Evolutionary conservation across 2,888 invertebrate genomes (phyloP).

Genomic region (Fragum whitleyi): DNA sequence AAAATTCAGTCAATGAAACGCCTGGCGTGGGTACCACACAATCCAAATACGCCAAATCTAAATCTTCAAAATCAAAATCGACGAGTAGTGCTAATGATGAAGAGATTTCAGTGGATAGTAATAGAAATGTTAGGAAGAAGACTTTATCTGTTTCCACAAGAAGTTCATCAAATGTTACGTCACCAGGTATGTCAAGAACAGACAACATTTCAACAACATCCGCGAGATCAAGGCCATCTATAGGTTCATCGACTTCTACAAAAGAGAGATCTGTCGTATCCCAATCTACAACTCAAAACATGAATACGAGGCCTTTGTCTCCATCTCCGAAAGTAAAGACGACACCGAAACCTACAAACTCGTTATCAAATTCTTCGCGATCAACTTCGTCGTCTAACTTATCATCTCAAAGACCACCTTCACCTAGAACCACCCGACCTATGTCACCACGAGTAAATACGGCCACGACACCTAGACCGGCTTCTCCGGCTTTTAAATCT

Average conservation of each 20-base stretch:
- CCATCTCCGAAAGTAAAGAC: slow-evolving; percentile 15
- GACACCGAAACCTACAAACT: neutral
- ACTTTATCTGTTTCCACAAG: slow-evolving; percentile 48
- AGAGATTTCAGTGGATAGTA: slow-evolving; percentile 64
- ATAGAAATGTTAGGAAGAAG: slow-evolving; percentile 66
- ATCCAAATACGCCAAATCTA: slow-evolving; percentile 44
- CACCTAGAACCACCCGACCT: slow-evolving; percentile 45
- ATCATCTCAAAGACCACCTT: slow-evolving; percentile 40
- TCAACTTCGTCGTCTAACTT: slow-evolving; percentile 41
- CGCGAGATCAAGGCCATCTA: neutral
- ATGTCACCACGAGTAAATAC: slow-evolving; percentile 35
- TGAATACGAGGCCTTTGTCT: neutral
- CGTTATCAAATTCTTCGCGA: slow-evolving; percentile 8
- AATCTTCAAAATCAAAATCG: slow-evolving; percentile 61
- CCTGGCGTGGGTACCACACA: slow-evolving; percentile 66
- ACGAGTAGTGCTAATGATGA: slow-evolving; percentile 65
- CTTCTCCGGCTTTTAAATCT: slow-evolving; percentile 30
- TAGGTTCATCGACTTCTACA: neutral
- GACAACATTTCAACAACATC: slow-evolving; percentile 26
- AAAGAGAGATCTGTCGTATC: neutral
- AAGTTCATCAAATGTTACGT: slow-evolving; percentile 60
- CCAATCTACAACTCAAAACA: neutral
- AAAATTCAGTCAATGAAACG: slow-evolving; percentile 75
- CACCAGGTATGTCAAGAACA: slow-evolving; percentile 51
- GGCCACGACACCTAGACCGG: slow-evolving; percentile 14